Evolutionary conservation across 1,140 invertebrate species (phyloP), one percentile per base, ranked within the genome.

Genomic region (Oncopodura yosiiana): DNA sequence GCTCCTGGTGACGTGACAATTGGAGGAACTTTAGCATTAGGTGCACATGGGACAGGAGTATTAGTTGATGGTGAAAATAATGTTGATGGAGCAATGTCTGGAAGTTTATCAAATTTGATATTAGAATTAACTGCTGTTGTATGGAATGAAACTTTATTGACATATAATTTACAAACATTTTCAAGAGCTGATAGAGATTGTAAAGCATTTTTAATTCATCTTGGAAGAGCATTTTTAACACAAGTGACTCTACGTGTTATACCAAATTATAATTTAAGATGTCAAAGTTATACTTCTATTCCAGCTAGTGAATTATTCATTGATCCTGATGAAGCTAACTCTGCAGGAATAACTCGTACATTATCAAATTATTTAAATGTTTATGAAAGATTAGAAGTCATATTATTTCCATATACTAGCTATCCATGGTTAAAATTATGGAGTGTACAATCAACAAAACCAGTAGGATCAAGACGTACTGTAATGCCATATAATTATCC

Each of bases 1-100:
- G 54, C 43, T 0, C n/a, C 37, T 14, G 53, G 59, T 11, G 54
- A 53, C 14, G 14, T 49, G 1, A 61, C 53, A 8, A 23, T 61
- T 16, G 59, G 59, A 4, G 53, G 59, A 23, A 39, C 30, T 29
- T 23, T 61, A n/a, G 59, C 59, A 12, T 46, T 54, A 18, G 51
- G 53, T 43, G 59, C 34, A 9, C 54, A 53, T 41, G 59, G 59
- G 0, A 48, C 59, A 16, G 48, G 48, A 30, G 26, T 49, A 5
- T 27, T 16, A 5, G 39, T 42, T 14, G 2, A 37, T 5, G 41
- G 30, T 18, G 30, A 48, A 16, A 11, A 14, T n/a, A 29, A 12
- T 9, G 9, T 16, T 11, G 2, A 41, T n/a, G 3, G n/a, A 34
- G 1, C 27, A n/a, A n/a, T 18, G 21, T 49, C 24, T 26, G 59